Percentiles rank a stretch among this genome's conserved stretches.
phyloP scores from a whole-genome alignment of 2,797 vertebrate species.

The Heterohyrax brucei region DNA sequence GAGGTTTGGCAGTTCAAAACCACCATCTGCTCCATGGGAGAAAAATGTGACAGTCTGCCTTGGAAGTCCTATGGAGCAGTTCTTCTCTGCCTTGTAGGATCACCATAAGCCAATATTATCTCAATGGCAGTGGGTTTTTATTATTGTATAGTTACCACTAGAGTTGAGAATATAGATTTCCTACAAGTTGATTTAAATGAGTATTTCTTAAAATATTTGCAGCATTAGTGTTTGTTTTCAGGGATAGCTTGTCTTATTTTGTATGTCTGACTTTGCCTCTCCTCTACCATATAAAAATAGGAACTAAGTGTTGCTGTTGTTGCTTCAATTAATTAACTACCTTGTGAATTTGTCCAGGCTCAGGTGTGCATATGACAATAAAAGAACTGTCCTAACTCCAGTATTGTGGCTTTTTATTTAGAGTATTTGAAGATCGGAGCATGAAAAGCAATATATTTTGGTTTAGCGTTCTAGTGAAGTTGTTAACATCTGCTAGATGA shows the following conservation, averaged over 20 bases:
- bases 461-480: slow-evolving; percentile 64
- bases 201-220: slow-evolving; percentile 23
- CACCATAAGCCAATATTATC: no score
- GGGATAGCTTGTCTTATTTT: background rate
- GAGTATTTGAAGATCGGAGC: slow-evolving; percentile 63
- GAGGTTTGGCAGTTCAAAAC: no score
- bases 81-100: no score
- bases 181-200: slow-evolving; percentile 56
- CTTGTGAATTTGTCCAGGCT: slow-evolving; percentile 47
- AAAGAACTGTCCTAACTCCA: slow-evolving; percentile 53
- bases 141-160: slow-evolving; percentile 62
- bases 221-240: slow-evolving; percentile 50
- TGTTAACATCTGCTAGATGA: slow-evolving; percentile 31
- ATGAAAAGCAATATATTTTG: slow-evolving; percentile 80
- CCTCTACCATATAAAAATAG: background rate
- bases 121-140: background rate
- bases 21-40: no score
- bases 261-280: background rate
- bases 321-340: background rate
- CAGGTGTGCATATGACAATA: slow-evolving; percentile 33
- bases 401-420: slow-evolving; percentile 59
- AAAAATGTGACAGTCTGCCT: no score
- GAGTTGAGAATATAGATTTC: slow-evolving; percentile 59
- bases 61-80: no score
- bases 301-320: background rate